Conservation (phyloP, 2,113 vertebrate species). For the Lepidothrix coronata region DNA sequence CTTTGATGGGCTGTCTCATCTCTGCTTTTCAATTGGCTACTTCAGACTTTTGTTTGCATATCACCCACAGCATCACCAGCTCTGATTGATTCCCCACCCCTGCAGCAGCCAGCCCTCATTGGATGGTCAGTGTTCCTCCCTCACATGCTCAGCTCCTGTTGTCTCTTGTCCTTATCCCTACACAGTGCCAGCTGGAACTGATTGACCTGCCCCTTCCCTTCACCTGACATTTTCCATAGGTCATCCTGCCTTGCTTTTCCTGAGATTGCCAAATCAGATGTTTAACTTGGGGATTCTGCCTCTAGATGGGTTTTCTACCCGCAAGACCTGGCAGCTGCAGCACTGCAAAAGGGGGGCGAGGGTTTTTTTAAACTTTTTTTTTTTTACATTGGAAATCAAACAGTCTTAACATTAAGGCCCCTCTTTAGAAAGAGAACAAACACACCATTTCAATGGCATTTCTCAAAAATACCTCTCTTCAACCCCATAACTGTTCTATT, state of each 20-base stretch:
- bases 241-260: constrained; percentile 9
- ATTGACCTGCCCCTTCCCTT: background rate
- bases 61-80: background rate
- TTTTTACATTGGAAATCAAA: background rate
- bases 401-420: background rate
- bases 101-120: background rate
- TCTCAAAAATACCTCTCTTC: background rate
- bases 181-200: background rate
- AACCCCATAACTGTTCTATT: background rate
- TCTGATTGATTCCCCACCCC: background rate
- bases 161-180: background rate
- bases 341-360: background rate
- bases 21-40: background rate
- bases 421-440: constrained; percentile 6
- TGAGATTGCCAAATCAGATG: constrained; percentile 16
- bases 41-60: background rate
- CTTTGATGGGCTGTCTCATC: background rate
- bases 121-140: background rate
- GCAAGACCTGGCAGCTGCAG: background rate
- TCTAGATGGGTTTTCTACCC: background rate
- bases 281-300: background rate
- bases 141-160: background rate
- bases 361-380: background rate
- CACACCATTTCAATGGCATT: background rate
- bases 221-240: background rate